Evolutionary conservation across 2,888 invertebrate genomes (phyloP).

Genomic region (Pristionchus arcanus): DNA sequence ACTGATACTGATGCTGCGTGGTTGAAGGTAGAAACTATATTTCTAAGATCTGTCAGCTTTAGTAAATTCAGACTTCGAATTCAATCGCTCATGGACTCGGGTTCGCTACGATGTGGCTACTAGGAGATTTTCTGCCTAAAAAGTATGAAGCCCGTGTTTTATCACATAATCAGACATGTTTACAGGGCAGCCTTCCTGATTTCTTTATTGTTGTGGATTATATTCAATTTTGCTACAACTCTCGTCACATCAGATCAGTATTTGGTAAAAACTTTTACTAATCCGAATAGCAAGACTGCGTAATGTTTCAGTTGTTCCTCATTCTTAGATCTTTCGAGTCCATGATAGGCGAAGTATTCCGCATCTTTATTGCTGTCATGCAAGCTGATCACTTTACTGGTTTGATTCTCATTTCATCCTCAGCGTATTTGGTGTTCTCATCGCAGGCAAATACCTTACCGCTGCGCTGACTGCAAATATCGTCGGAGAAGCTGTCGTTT

Average conservation of each 20-base stretch:
- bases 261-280: neutral
- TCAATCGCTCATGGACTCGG: neutral
- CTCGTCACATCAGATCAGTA: neutral
- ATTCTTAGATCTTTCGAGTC: neutral
- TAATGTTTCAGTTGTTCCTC: neutral
- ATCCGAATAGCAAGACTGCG: neutral
- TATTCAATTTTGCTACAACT: neutral
- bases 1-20: neutral
- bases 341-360: neutral
- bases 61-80: neutral
- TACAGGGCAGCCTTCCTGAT: neutral
- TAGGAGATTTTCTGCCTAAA: conserved; percentile 30
- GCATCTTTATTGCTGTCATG: neutral
- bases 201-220: neutral
- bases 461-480: neutral
- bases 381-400: conserved; percentile 18
- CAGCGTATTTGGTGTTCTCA: no score
- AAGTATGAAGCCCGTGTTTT: neutral
- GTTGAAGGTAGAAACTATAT: neutral
- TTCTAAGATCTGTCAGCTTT: neutral
- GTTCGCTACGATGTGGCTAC: neutral
- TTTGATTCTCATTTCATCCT: neutral
- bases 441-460: neutral
- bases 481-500: neutral
- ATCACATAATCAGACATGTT: neutral